phyloP scores from a whole-genome alignment of 2,888 invertebrate genomes.

The Sipha maydis region DNA sequence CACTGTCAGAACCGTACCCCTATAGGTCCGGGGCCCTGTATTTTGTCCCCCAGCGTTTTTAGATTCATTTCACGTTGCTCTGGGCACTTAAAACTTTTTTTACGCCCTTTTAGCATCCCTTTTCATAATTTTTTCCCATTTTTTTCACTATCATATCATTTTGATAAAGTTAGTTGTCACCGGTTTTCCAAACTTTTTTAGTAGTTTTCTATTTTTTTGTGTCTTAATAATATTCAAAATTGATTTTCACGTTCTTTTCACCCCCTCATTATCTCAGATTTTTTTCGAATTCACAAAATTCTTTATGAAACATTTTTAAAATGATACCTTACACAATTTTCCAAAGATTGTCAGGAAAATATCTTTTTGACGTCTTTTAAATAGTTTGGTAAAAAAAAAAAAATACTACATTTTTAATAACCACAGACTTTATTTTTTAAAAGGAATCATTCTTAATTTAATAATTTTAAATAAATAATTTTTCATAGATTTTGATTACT shows the following conservation, averaged over 20 bases:
- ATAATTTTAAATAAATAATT: too few species aligned
- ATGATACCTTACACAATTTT: not conserved
- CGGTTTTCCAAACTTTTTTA: not conserved
- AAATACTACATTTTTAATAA: not conserved
- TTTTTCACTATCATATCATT: constrained; percentile 40
- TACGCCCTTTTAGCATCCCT: not conserved
- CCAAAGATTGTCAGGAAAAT: not conserved
- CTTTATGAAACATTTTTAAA: too few species aligned
- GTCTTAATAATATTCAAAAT: not conserved
- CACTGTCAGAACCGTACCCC: not conserved
- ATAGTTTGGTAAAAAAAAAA: not conserved
- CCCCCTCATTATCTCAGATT: not conserved
- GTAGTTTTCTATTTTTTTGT: not conserved
- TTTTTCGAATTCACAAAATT: not conserved
- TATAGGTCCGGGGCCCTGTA: not conserved
- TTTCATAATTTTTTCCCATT: not conserved
- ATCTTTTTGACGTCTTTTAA: not conserved
- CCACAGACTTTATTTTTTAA: not conserved
- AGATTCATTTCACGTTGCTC: not conserved
- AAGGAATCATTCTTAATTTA: not conserved
- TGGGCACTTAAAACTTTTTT: not conserved
- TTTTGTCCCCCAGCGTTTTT: not conserved
- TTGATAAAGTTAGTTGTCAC: constrained; percentile 33
- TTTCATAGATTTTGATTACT: too few species aligned
- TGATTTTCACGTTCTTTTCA: not conserved